Evolutionary conservation across 2,797 vertebrate genomes (phyloP), one percentile per base, ranked within the genome.

Genomic region (Agapornis canus): DNA sequence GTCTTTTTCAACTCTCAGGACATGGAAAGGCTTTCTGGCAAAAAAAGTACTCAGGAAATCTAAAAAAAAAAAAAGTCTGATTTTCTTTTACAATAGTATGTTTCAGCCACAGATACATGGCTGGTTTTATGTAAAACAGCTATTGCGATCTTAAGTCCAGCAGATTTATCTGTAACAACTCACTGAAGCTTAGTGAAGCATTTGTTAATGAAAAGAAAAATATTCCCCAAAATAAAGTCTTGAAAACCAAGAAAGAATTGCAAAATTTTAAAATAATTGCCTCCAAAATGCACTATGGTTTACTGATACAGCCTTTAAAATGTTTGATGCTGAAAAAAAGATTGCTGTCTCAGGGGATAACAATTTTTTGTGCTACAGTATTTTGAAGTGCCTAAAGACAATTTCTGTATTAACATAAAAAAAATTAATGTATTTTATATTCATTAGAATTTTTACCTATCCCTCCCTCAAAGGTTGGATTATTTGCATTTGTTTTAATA

Each of bases 201-300:
- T 48, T 82, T 94, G 26, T 51, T 94, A 95, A 91, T 56, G 35
- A 92, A 91, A 70, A 48, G 21, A 95, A 95, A 83, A 83, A 37
- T 16, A 88, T 54, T 60, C 14, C 15, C 10, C 16, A 27, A 87
- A 72, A 32, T 23, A 43, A 66, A 54, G 10, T 57, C 20, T 84
- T 93, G 63, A 95, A 83, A 86, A 13, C 2, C 19, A 86, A 63
- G 40, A 83, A 91, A 77, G 5, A 60, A 81, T 91, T 82, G 42
- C 59, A 66, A 6, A 80, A 16, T 65, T 79, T 85, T 61, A 10
- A 13, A 40, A 54, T 73, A 68, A 68, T 35, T 52, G 79, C 31
- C 16, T 73, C 52, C n/a, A 3, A 66, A 89, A 64, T 89, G 45
- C 29, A 65, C 23, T 90, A 12, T 57, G 29, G 1, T 78, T 37